Evolutionary conservation across 2,113 vertebrate genomes (phyloP).

Genomic region (Heptranchias perlo): DNA sequence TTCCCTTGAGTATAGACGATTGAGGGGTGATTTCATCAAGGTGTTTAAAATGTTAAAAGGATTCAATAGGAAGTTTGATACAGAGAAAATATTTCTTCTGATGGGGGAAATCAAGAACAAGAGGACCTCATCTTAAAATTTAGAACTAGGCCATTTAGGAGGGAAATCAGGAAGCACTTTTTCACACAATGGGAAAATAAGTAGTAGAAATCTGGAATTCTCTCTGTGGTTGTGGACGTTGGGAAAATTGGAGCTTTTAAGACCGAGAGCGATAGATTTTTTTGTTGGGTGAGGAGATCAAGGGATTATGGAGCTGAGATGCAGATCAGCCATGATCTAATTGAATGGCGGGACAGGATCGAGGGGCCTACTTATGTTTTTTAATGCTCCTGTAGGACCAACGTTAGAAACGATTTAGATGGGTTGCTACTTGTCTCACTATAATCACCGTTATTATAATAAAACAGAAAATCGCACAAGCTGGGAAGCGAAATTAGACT

Average conservation of each 20-base stretch:
- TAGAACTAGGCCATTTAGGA: neutral
- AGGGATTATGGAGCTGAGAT: neutral
- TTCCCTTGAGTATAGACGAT: neutral
- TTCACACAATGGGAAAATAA: neutral
- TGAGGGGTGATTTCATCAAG: neutral
- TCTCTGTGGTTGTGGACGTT: neutral
- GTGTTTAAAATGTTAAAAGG: neutral
- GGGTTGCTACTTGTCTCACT: neutral
- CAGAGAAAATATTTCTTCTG: neutral
- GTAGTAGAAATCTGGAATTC: neutral
- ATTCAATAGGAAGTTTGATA: neutral
- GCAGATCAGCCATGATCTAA: neutral
- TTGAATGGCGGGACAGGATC: neutral
- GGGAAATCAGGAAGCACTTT: neutral
- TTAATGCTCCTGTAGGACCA: neutral
- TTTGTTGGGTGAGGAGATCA: neutral
- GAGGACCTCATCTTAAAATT: neutral
- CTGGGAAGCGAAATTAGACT: neutral
- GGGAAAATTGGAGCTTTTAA: neutral
- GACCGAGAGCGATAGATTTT: neutral
- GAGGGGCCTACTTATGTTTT: neutral
- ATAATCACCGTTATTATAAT: neutral
- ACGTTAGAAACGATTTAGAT: neutral
- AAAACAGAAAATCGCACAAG: neutral
- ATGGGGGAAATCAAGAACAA: neutral